phyloP scores from a whole-genome alignment of 1,140 invertebrate genomes.

The Drosophila teissieri region DNA sequence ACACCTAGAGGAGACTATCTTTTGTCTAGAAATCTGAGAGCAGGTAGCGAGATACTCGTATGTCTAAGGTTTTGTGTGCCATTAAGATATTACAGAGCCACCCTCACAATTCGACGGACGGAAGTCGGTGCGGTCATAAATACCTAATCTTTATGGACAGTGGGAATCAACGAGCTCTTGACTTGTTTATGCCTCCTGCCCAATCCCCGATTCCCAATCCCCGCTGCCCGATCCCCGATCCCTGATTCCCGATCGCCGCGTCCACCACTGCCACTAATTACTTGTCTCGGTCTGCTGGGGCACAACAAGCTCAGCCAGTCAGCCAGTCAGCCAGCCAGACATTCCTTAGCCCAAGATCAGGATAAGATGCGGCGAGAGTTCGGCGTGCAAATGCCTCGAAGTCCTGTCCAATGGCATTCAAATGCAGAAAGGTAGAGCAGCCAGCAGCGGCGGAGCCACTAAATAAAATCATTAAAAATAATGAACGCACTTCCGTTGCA shows the following conservation, averaged over 20 bases:
- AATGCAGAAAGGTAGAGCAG: conserved; percentile 17
- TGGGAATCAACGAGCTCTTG: conserved; percentile 45
- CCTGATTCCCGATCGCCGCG: not conserved
- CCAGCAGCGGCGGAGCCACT: conserved; percentile 24
- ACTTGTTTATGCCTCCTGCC: conserved; percentile 41
- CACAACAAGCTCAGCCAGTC: conserved; percentile 13
- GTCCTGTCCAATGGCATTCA: conserved; percentile 39
- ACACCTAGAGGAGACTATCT: conserved; percentile 2
- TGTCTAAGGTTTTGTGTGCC: conserved; percentile 12
- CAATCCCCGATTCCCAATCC: not conserved
- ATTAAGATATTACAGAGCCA: conserved; percentile 42
- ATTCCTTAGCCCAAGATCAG: conserved; percentile 43
- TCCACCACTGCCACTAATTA: conserved; percentile 38
- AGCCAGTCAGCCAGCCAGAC: not conserved
- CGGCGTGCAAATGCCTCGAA: conserved; percentile 32
- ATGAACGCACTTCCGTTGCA: conserved; percentile 78
- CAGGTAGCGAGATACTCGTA: conserved; percentile 19
- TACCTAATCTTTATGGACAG: conserved; percentile 50
- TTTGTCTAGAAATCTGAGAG: conserved; percentile 12
- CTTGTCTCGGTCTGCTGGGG: conserved; percentile 33
- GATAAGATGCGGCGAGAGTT: conserved; percentile 30
- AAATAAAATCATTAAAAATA: conserved; percentile 84
- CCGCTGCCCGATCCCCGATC: not conserved
- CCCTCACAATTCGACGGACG: conserved; percentile 44
- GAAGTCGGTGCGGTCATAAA: conserved; percentile 45